Conservation (phyloP, 2,113 vertebrate genomes). For the Epinephelus fuscoguttatus region DNA sequence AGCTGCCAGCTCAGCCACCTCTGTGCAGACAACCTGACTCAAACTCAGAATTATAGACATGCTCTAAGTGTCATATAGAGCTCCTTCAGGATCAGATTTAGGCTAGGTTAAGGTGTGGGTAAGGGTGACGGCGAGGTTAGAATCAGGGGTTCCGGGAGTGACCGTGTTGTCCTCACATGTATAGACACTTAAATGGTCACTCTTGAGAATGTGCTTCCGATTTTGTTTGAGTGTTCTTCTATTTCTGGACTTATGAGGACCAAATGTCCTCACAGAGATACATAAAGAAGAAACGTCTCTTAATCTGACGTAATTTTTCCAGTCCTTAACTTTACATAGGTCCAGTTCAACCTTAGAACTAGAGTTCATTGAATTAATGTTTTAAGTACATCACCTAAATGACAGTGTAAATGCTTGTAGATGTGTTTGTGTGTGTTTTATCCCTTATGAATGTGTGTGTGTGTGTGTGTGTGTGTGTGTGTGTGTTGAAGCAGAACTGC, state of each 20-base stretch:
- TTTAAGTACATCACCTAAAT: not conserved
- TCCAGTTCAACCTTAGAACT: not conserved
- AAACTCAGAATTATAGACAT: too few relatives aligned
- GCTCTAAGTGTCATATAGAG: too few relatives aligned
- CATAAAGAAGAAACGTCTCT: not conserved
- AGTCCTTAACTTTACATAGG: not conserved
- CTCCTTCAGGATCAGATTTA: too few relatives aligned
- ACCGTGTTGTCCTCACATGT: too few relatives aligned
- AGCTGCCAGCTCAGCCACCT: too few relatives aligned
- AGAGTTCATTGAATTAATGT: not conserved
- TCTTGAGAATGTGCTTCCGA: not conserved
- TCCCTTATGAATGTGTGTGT: constrained; percentile 7
- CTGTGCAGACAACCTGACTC: too few relatives aligned
- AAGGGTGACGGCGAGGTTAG: too few relatives aligned
- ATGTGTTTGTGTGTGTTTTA: constrained; percentile 1
- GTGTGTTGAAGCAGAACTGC: constrained; percentile 11
- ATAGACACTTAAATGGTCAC: too few relatives aligned
- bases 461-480: constrained; percentile 11
- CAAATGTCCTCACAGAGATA: not conserved
- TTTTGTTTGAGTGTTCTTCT: not conserved
- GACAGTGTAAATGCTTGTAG: not conserved
- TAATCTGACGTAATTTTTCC: not conserved
- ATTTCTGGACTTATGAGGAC: not conserved
- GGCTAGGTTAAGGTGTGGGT: too few relatives aligned
- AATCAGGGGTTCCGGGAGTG: too few relatives aligned